Conservation (phyloP, 2,888 invertebrate genomes). For the Drosophila pseudotalamancana region DNA sequence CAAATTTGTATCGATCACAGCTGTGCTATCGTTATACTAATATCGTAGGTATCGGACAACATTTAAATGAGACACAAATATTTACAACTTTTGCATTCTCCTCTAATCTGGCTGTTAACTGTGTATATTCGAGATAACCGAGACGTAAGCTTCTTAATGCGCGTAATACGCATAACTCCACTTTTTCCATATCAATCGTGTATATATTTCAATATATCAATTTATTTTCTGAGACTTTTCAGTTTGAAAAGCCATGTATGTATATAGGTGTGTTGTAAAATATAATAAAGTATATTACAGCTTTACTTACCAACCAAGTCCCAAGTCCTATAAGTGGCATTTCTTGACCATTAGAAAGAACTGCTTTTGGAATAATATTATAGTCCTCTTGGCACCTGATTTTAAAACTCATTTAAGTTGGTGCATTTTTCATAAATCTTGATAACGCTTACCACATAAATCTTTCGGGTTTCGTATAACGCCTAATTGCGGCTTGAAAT, state of each 20-base stretch:
- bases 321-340: slow-evolving; percentile 62
- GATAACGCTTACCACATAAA: slow-evolving; percentile 46
- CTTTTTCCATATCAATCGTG: neutral
- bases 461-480: slow-evolving; percentile 9
- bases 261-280: neutral
- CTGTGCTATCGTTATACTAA: slow-evolving; percentile 31
- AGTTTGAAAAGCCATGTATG: slow-evolving; percentile 12
- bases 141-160: slow-evolving; percentile 9
- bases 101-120: neutral
- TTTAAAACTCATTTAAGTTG: too few species aligned
- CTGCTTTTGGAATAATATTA: slow-evolving; percentile 28
- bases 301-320: slow-evolving; percentile 47
- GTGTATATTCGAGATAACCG: neutral
- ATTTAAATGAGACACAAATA: neutral
- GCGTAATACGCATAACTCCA: slow-evolving; percentile 23
- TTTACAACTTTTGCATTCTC: neutral
- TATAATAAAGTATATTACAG: neutral
- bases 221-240: neutral
- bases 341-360: slow-evolving; percentile 29
- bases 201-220: slow-evolving; percentile 4
- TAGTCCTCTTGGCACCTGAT: slow-evolving; percentile 28
- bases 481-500: neutral
- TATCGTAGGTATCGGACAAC: slow-evolving; percentile 7
- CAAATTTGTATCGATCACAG: slow-evolving; percentile 3
- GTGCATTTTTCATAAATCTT: neutral